Evolutionary conservation across 35 echinoderm and acorn worm genomes (phyloP), one percentile per base, ranked within the genome.

Genomic region (Eucidaris tribuloides): DNA sequence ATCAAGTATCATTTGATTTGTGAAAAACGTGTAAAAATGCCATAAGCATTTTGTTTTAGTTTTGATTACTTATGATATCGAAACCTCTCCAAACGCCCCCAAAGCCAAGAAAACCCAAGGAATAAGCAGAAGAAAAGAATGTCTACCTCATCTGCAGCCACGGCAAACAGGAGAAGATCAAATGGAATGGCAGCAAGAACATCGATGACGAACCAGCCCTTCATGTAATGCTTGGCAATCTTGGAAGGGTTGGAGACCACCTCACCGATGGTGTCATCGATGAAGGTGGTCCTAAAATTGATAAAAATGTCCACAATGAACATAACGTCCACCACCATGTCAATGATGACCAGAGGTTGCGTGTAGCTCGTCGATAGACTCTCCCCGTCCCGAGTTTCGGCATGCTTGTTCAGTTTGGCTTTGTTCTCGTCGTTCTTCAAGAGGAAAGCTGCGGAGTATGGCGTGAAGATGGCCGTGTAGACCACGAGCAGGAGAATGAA

Each of bases 231-330:
- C 68, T 82, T 88, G 24, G 94, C 94, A 11, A 97, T 97, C 60
- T 92, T 89, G 6, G 91, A 48, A 17, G 94, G 94, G 49, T 92
- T 82, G 1, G 89, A 97, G 17, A 92, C 86, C 45, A 97, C 94
- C 38, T 97, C 94, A 4, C 89, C 94, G 42, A 93, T 88, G 32
- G 84, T 56, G 71, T 97, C 89, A 68, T 97, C 89, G 38, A 97
- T 82, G 56, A 89, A 97, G 23, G 94, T 97, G 2, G 94, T 97
- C 40, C 94, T 58, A 46, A 97, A 97, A 58, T 97, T 97, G 81
- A 97, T 97, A 48, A 97, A 92, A 33, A 97, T 97, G 71, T 97
- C 94, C 4, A 97, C 85, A 18, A 97, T 92, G 41, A 97, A 97
- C 94, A 97, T 97, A 77, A 92, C 80, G 81, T 97, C 94, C 5